Evolutionary conservation across 2,113 vertebrate species (phyloP), one percentile per base, ranked within the genome.

Genomic region (Pagrus major): DNA sequence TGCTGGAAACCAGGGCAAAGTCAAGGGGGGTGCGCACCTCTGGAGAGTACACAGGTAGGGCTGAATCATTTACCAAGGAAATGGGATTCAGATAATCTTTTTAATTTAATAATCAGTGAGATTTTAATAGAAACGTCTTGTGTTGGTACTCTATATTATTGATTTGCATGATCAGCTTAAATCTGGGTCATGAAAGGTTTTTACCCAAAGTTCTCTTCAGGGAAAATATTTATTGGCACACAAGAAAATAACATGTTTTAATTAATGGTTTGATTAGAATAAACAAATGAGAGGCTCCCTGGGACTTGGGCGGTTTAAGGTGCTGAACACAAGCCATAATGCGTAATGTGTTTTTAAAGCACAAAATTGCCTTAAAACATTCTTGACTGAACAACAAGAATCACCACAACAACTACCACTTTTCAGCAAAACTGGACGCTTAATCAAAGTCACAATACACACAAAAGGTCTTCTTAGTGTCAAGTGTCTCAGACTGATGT

Each of bases 1-100:
- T 91, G 84, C 84, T 85, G 81, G 81, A 94, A 94, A 94, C 74
- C 85, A 92, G 92, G 91, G 81, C 90, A 92, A 84, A 89, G 92
- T 91, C 91, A 87, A 91, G 86, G 89, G 85, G 86, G 87, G 77
- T 2, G 0, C 16, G 47, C 49, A n/a, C 68, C 52, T 42, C 25
- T 52, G 64, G 75, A 55, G 54, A 69, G 60, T 21, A 31, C 42
- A 83, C 70, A 65, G 54, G 72, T 76, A 31, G 52, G 39, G 31
- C 44, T 39, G 33, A 73, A 80, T 52, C 29, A 35, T 63, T 66
- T 76, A 76, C 56, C 21, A 27, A 64, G 49, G 54, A 76, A 59
- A 73, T 56, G 67, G 70, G 56, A 84, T 68, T 76, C 1, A 12
- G 51, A 46, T 58, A 1, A 71, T 78, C 21, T 44, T 42, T 76